These are phyloP conservation scores for Cryptotis parvus DNA, from an alignment of 2,113 vertebrate species.

Conservation along the genomic window DNA sequence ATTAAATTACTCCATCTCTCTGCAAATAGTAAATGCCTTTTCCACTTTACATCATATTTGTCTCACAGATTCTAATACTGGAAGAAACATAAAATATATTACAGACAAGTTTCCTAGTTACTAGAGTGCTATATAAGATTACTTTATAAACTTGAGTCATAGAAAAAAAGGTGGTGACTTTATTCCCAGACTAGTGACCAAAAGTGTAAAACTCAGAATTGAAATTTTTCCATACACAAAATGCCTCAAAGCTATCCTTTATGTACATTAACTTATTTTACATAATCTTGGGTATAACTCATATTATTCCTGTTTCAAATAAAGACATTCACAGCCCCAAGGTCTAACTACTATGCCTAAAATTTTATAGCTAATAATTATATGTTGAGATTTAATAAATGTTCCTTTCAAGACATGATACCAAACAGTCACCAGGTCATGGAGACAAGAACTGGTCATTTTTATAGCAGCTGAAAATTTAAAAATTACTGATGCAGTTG, in stretches of 20 bases:
- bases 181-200: background rate
- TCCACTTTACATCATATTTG: background rate
- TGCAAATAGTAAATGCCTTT: background rate
- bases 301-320: background rate
- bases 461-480: background rate
- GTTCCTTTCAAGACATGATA: background rate
- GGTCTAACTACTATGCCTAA: background rate
- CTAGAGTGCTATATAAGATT: background rate
- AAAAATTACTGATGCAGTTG: background rate
- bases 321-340: background rate
- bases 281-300: background rate
- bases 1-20: background rate
- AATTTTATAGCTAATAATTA: slow-evolving; percentile 10
- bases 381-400: slow-evolving; percentile 19
- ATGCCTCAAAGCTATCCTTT: background rate
- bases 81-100: background rate
- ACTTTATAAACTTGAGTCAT: background rate
- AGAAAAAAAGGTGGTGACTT: background rate
- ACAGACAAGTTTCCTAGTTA: background rate
- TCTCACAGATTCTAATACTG: background rate
- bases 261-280: background rate
- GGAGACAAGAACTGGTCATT: background rate
- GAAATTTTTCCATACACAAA: background rate
- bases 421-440: background rate
- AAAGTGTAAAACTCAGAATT: background rate